These are phyloP conservation scores for Plumapathes pennacea DNA, from an alignment of 92 coral and sea anemone genomes.

Conservation along the genomic window DNA sequence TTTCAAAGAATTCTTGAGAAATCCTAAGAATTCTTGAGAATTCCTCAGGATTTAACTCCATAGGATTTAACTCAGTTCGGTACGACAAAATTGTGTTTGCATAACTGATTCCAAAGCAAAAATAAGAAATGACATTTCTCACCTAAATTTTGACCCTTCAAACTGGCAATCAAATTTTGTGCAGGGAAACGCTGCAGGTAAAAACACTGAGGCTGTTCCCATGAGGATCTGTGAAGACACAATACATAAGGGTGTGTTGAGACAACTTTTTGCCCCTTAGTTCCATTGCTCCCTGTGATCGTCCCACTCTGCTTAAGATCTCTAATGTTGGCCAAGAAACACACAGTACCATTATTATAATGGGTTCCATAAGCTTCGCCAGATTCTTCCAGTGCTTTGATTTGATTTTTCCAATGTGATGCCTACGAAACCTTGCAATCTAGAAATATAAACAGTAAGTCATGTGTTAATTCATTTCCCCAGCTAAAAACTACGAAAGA, in stretches of 20 bases:
- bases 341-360: constrained; percentile 81
- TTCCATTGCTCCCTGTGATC: no score
- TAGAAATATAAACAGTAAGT: constrained; percentile 19
- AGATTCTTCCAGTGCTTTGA: constrained; percentile 84
- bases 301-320: no score
- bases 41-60: no score
- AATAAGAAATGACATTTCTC: no score
- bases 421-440: constrained; percentile 94
- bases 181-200: constrained; percentile 93
- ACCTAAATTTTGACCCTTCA: no score
- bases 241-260: background rate
- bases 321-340: background rate
- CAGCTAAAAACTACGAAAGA: no score
- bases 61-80: no score
- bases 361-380: constrained; percentile 78
- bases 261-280: background rate
- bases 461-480: no score
- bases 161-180: constrained; percentile 85
- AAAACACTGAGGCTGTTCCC: constrained; percentile 90
- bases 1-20: no score
- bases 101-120: no score
- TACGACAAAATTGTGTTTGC: no score
- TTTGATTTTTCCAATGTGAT: constrained; percentile 71
- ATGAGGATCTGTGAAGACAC: constrained; percentile 61
- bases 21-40: no score